These are phyloP conservation scores for Peribatodes rhomboidaria DNA, from an alignment of 2,888 invertebrate genomes.

Conservation along the genomic window DNA sequence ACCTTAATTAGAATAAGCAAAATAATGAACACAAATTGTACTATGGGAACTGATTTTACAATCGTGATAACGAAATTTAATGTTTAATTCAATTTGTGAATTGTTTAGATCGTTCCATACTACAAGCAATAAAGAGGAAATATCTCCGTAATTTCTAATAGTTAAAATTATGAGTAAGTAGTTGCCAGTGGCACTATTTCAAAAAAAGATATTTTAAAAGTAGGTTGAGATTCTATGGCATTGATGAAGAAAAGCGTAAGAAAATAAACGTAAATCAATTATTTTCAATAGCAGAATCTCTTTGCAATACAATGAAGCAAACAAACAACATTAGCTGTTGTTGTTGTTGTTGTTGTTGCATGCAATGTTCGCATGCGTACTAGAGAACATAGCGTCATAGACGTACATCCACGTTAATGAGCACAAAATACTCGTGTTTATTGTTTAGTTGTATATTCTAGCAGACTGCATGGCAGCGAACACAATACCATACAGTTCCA, in stretches of 20 bases:
- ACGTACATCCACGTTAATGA: slow-evolving; percentile 36
- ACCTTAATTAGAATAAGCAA: slow-evolving; percentile 78
- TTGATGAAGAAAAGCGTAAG: neutral
- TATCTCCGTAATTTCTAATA: neutral
- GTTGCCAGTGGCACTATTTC: slow-evolving; percentile 15
- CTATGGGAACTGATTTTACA: slow-evolving; percentile 77
- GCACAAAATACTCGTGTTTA: slow-evolving; percentile 23
- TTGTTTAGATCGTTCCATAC: slow-evolving; percentile 12
- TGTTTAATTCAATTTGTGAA: slow-evolving; percentile 41
- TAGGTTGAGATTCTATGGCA: slow-evolving; percentile 5
- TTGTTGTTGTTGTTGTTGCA: too few relatives aligned
- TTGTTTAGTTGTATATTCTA: slow-evolving; percentile 32
- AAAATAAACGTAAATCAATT: slow-evolving; percentile 19
- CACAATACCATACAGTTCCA: slow-evolving; percentile 42
- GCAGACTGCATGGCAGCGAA: slow-evolving; percentile 55
- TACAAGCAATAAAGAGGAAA: slow-evolving; percentile 15
- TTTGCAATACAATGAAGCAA: slow-evolving; percentile 32
- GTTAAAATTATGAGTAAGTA: neutral
- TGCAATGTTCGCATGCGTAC: slow-evolving; percentile 39
- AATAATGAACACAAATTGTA: slow-evolving; percentile 71
- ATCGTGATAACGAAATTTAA: slow-evolving; percentile 49
- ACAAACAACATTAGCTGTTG: slow-evolving; percentile 42
- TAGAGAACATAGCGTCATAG: slow-evolving; percentile 36
- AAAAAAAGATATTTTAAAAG: slow-evolving; percentile 6
- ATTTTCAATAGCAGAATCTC: slow-evolving; percentile 14